Evolutionary conservation across 1,140 invertebrate genomes (phyloP), one percentile per base, ranked within the genome.

Genomic region (Hylyphantes graminicola): DNA sequence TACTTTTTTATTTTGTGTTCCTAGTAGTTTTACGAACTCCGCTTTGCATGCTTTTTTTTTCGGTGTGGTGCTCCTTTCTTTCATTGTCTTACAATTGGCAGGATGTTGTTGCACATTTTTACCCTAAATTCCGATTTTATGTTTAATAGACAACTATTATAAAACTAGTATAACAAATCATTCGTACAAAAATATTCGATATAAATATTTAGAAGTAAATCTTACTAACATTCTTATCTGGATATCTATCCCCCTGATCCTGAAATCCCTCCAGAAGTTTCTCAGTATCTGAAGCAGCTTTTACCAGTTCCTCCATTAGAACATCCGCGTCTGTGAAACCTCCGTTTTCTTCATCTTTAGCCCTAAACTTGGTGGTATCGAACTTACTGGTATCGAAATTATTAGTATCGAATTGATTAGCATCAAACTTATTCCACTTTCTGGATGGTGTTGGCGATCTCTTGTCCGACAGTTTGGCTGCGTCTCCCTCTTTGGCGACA

Each of bases 181-280:
- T 6, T 59, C 3, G n/a, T 6, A 12, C 7, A 59, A 59, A 59
- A 13, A 59, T 59, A 59, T 59, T n/a, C 5, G 11, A 59, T 59
- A 13, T 59, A 13, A 4, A 4, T 5, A 59, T 59, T 12, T 13
- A 59, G 11, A 4, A 59, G 57, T 13, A 59, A 59, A 59, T 6
- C 0, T 8, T 2, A 53, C 67, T 53, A 17, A 85, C 82, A 61
- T 85, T 19, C 7, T 85, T 54, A n/a, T 67, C 64, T 0, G 74
- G 74, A 70, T 63, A 85, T n/a, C 73, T 9, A 11, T 72, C 59
- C 15, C 53, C 53, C 0, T 59, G 59, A n/a, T 70, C 64, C n/a
- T 63, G 35, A 17, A 76, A 21, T 13, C 72, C 54, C 61, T 85
- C 74, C 19, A 85, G 59, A 4, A 80, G 19, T 19, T 74, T 75